phyloP scores from a whole-genome alignment of 2,888 invertebrate species.

The Drosophila gaucha region DNA sequence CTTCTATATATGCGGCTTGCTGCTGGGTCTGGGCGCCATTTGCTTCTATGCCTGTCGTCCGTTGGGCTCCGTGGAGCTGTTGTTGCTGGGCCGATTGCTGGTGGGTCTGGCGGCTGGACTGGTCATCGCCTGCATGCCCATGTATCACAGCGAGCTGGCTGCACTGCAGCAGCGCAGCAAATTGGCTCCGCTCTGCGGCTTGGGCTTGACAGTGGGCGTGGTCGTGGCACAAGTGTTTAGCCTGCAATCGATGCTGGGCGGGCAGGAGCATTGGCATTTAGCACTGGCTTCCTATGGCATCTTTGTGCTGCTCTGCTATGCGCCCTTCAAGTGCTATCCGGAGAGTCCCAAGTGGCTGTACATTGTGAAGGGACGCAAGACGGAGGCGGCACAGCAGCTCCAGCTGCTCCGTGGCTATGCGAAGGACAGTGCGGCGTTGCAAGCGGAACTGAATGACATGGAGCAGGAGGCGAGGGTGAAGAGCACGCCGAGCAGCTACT shows the following conservation, averaged over 20 bases:
- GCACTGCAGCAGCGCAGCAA: constrained; percentile 91
- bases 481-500: constrained; percentile 86
- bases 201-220: constrained; percentile 83
- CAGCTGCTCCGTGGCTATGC: constrained; percentile 87
- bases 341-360: constrained; percentile 96
- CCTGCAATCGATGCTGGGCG: constrained; percentile 85
- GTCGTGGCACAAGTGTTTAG: constrained; percentile 83
- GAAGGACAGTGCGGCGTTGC: constrained; percentile 84
- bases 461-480: constrained; percentile 85
- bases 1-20: constrained; percentile 88
- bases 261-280: constrained; percentile 89
- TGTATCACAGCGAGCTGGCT: constrained; percentile 95
- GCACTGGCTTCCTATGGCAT: constrained; percentile 90
- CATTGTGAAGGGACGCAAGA: constrained; percentile 88
- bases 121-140: constrained; percentile 93
- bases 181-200: constrained; percentile 90
- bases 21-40: constrained; percentile 89
- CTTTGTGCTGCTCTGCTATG: constrained; percentile 88
- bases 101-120: constrained; percentile 92
- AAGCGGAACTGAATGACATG: constrained; percentile 87
- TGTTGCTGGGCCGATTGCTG: constrained; percentile 90
- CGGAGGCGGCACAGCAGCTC: constrained; percentile 88
- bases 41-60: constrained; percentile 89
- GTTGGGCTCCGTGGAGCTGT: constrained; percentile 90
- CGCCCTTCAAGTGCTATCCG: constrained; percentile 89